phyloP scores from a whole-genome alignment of 2,888 invertebrate genomes.

The Agrilus cyanescens region DNA sequence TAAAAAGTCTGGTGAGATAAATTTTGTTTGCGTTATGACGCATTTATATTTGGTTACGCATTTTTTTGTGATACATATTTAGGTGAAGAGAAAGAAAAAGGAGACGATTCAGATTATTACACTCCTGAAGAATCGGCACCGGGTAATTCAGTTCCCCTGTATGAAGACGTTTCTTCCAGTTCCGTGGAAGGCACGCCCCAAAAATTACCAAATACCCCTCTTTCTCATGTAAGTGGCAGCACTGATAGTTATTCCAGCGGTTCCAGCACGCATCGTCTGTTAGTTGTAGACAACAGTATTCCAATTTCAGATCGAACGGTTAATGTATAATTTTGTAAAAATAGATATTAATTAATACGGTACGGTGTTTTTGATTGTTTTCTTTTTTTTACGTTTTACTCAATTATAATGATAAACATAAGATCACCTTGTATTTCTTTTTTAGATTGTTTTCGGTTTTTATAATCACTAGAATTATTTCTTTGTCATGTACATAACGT shows the following conservation, averaged over 20 bases:
- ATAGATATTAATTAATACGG: no score
- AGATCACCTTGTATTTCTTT: no score
- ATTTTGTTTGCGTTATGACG: no score
- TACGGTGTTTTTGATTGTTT: no score
- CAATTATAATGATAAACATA: no score
- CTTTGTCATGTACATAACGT: no score
- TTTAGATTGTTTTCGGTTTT: no score
- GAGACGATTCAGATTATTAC: constrained; percentile 68
- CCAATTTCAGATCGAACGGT: constrained; percentile 25
- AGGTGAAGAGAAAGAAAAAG: constrained; percentile 30
- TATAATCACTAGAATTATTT: no score
- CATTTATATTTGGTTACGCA: neutral
- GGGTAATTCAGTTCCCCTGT: constrained; percentile 52
- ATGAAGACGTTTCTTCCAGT: constrained; percentile 26
- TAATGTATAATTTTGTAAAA: constrained; percentile 22
- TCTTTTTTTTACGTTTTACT: no score
- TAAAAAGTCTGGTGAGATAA: constrained; percentile 5
- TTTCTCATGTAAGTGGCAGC: constrained; percentile 58
- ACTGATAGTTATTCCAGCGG: constrained; percentile 74
- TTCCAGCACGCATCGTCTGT: constrained; percentile 64
- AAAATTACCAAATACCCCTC: constrained; percentile 50
- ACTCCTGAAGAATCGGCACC: constrained; percentile 65
- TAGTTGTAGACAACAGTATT: constrained; percentile 39
- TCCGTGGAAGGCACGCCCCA: constrained; percentile 35
- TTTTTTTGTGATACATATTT: constrained; percentile 3